phyloP scores from a whole-genome alignment of 2,888 invertebrate species.

The Mythimna ferrago region DNA sequence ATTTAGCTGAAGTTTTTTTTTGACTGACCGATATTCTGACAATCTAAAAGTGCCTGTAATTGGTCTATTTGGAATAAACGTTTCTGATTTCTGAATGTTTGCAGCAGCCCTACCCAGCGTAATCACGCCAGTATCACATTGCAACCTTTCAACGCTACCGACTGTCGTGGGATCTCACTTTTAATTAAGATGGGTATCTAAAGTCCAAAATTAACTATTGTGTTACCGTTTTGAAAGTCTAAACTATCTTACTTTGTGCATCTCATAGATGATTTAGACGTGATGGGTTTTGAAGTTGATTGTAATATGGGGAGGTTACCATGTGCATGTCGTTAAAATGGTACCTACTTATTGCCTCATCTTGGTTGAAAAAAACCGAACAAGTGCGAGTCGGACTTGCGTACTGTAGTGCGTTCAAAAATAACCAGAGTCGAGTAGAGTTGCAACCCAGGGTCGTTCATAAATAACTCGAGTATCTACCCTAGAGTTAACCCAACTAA shows the following conservation, averaged over 20 bases:
- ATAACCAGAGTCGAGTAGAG: too few relatives aligned
- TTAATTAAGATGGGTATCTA: slow-evolving; percentile 55
- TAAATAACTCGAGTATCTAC: too few relatives aligned
- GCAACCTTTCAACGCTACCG: slow-evolving; percentile 44
- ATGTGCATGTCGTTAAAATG: too few relatives aligned
- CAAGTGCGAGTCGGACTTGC: too few relatives aligned
- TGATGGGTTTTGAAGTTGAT: neutral
- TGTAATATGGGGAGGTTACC: neutral
- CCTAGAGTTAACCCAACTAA: too few relatives aligned
- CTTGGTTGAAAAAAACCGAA: neutral
- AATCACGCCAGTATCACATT: slow-evolving; percentile 16
- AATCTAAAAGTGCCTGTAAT: too few relatives aligned
- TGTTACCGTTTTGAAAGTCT: slow-evolving; percentile 44
- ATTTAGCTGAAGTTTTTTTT: too few relatives aligned
- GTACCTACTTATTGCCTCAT: neutral
- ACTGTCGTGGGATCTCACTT: slow-evolving; percentile 28
- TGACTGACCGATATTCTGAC: too few relatives aligned
- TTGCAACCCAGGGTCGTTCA: too few relatives aligned
- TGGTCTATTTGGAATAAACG: too few relatives aligned
- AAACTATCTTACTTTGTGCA: slow-evolving; percentile 12
- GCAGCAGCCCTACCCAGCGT: slow-evolving; percentile 33
- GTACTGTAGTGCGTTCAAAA: too few relatives aligned
- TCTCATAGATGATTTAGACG: slow-evolving; percentile 7
- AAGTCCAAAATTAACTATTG: slow-evolving; percentile 48
- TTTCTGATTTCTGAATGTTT: too few relatives aligned